Evolutionary conservation across 2,888 invertebrate species (phyloP).

Genomic region (Eumerus sabulonum): DNA sequence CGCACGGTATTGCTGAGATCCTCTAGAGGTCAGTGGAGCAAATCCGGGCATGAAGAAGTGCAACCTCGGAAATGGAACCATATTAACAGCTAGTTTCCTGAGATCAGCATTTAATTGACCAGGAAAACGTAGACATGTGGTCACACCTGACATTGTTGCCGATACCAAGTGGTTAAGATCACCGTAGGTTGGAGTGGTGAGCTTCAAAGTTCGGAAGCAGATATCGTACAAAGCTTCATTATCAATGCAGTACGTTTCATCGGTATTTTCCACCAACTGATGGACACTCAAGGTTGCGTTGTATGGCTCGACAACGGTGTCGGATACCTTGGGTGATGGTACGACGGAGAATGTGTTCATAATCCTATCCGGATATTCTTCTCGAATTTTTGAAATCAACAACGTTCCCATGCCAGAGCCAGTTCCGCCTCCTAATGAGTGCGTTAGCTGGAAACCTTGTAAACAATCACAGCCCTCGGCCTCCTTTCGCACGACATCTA

Average conservation of each 20-base stretch:
- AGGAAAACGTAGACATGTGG: constrained; percentile 90
- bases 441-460: background rate
- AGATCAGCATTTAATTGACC: constrained; percentile 96
- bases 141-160: constrained; percentile 74
- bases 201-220: constrained; percentile 92
- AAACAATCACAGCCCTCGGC: constrained; percentile 80
- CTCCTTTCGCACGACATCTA: constrained; percentile 92
- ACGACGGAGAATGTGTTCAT: constrained; percentile 88
- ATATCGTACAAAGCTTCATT: constrained; percentile 96
- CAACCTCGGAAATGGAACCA: constrained; percentile 97
- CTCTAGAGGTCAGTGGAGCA: constrained; percentile 93
- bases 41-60: constrained; percentile 98
- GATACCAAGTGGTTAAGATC: constrained; percentile 88
- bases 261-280: constrained; percentile 93
- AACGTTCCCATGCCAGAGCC: constrained; percentile 81
- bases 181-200: constrained; percentile 93
- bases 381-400: constrained; percentile 92
- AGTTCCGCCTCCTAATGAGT: constrained; percentile 84
- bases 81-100: constrained; percentile 94
- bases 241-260: constrained; percentile 94
- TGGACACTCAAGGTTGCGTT: constrained; percentile 93
- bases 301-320: constrained; percentile 87
- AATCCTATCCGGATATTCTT: constrained; percentile 92
- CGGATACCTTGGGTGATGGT: constrained; percentile 79
- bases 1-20: constrained; percentile 93